Evolutionary conservation across 2,888 invertebrate species (phyloP).

Genomic region (Heliconius sara): DNA sequence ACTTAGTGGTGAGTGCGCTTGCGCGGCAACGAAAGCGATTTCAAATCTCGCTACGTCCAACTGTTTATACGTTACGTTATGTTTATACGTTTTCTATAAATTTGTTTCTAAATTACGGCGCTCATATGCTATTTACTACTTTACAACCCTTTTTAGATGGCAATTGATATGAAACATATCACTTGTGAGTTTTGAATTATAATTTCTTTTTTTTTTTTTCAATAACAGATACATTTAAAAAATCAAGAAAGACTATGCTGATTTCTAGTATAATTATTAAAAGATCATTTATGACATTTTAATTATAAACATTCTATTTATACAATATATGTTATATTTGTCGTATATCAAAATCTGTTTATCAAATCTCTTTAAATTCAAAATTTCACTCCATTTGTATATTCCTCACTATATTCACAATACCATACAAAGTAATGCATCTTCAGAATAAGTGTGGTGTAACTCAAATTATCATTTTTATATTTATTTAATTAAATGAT

Average conservation of each 20-base stretch:
- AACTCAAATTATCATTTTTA: neutral
- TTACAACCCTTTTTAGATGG: neutral
- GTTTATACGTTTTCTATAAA: no score
- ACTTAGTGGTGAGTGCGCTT: no score
- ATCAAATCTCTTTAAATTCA: neutral
- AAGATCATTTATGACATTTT: neutral
- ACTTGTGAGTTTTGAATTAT: neutral
- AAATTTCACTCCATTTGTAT: neutral
- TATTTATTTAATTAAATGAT: no score
- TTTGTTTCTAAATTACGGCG: no score
- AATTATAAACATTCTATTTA: neutral
- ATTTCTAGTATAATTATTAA: neutral
- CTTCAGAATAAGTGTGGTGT: neutral
- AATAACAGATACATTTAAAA: neutral
- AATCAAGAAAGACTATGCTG: neutral
- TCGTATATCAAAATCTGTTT: neutral
- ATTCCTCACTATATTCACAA: neutral
- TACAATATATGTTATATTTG: neutral
- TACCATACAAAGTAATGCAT: neutral
- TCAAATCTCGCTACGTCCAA: no score
- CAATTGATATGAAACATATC: constrained; percentile 4
- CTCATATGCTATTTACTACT: neutral
- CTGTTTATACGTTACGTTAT: no score
- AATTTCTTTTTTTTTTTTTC: neutral
- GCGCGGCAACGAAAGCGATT: no score